phyloP scores from a whole-genome alignment of 1,140 invertebrate species.

The Gryon sp. region DNA sequence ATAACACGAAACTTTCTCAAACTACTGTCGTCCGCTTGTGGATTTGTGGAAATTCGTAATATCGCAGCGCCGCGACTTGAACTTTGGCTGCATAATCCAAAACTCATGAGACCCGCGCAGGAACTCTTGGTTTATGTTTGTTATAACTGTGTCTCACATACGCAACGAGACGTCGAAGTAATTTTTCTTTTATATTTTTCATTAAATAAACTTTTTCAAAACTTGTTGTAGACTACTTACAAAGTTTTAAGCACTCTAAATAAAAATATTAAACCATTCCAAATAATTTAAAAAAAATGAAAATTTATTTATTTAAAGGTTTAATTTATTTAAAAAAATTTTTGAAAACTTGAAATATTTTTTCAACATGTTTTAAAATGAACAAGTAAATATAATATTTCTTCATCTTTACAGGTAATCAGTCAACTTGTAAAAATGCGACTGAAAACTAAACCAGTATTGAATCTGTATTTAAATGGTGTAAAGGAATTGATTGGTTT shows the following conservation, averaged over 20 bases:
- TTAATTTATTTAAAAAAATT: no score
- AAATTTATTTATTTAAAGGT: not conserved
- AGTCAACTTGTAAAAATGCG: conserved; percentile 93
- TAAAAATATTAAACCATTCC: no score
- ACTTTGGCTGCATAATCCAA: conserved; percentile 97
- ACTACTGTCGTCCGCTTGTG: conserved; percentile 90
- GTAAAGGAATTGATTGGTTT: conserved; percentile 84
- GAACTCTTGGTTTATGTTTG: conserved; percentile 96
- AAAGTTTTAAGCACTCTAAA: no score
- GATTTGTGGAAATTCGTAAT: conserved; percentile 91
- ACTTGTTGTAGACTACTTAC: no score
- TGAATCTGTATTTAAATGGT: conserved; percentile 92
- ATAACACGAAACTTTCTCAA: conserved; percentile 93
- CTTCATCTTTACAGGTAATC: conserved; percentile 80
- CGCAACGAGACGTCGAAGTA: conserved; percentile 92
- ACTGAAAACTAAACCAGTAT: conserved; percentile 94
- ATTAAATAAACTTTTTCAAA: not conserved
- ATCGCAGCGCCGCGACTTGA: conserved; percentile 91
- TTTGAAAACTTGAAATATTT: no score
- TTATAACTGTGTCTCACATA: conserved; percentile 90
- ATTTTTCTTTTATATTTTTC: not conserved
- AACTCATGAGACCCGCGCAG: conserved; percentile 93
- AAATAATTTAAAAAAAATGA: no score
- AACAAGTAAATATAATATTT: no score
- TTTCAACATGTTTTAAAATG: no score